phyloP scores from a whole-genome alignment of 2,888 invertebrate genomes.

The Ceramica pisi region DNA sequence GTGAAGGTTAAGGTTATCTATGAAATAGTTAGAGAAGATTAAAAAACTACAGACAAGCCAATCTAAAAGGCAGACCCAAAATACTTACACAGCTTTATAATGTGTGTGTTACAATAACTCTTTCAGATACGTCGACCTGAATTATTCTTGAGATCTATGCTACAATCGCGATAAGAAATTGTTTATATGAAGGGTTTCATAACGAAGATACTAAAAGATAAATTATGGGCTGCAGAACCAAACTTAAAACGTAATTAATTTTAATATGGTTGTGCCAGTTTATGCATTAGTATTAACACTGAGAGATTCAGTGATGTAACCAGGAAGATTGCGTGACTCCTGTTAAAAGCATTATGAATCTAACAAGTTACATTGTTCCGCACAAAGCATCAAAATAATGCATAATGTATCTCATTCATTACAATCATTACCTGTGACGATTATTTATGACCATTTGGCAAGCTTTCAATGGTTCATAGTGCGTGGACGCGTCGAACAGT shows the following conservation, averaged over 20 bases:
- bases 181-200: conserved; percentile 45
- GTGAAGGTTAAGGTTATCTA: conserved; percentile 48
- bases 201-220: conserved; percentile 47
- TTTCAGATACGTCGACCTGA: conserved; percentile 62
- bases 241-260: conserved; percentile 33
- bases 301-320: conserved; percentile 20
- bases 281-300: conserved; percentile 2
- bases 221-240: conserved; percentile 28
- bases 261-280: conserved; percentile 30
- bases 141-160: conserved; percentile 56
- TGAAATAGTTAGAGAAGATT: conserved; percentile 8
- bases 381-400: conserved; percentile 52
- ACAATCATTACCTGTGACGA: conserved; percentile 56
- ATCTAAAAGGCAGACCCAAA: conserved; percentile 33
- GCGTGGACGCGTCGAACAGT: conserved; percentile 72
- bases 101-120: conserved; percentile 51
- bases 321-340: conserved; percentile 2
- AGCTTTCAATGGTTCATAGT: conserved; percentile 71
- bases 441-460: conserved; percentile 72
- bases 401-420: conserved; percentile 50
- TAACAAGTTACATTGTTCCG: background rate
- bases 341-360: background rate
- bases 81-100: conserved; percentile 46
- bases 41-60: background rate
- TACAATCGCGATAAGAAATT: conserved; percentile 55